Base-by-base conservation (phyloP, 2,888 invertebrate species). In the Cephalotes varians region DNA sequence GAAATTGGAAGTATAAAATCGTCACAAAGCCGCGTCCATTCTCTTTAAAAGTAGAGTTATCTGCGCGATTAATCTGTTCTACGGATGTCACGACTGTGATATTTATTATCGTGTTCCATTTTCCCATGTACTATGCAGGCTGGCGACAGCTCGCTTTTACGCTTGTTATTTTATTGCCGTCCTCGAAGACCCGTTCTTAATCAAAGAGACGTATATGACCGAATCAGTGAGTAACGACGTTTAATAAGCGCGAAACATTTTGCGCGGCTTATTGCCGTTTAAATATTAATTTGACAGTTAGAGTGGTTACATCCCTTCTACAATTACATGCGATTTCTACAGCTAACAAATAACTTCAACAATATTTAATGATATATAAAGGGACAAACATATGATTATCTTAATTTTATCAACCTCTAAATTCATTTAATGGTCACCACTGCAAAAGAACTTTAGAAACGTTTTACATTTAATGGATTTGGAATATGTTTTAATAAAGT, bases 1-100 rank as follows among this genome's bases (percentile, higher is more conserved):
- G 12, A 44, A 62, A 81, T 72, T 58, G 82, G 58, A 74, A 62
- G 65, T 84, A 73, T 49, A 49, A 67, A 82, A 77, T 77, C 44
- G 15, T 31, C 44, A 54, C 67, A 69, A 79, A 79, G 56, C 67
- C 56, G 21, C 18, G 69, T 44, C 69, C 21, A 79, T 79, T 56
- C 56, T 79, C 77, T 79, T 79, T 79, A 79, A 79, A 67, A 69
- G 69, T 47, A 31, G 34, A 76, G 51, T 67, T 69, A 79, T 34
- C 77, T 25, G 44, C 31, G 18, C 77, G 77, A 79, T 79, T 79
- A 79, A 79, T 79, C 69, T 79, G 44, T 69, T 79, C 56, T 79
- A 79, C 56, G 44, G 34, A 58, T 69, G 69, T 69, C 77, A 69
- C 69, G 44, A 9, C 44, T 56, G 56, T 44, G 67, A 79, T 79